Percentiles rank a stretch among this genome's conserved stretches.
phyloP scores from a whole-genome alignment of 2,113 vertebrate genomes.

The Prolemur simus region DNA sequence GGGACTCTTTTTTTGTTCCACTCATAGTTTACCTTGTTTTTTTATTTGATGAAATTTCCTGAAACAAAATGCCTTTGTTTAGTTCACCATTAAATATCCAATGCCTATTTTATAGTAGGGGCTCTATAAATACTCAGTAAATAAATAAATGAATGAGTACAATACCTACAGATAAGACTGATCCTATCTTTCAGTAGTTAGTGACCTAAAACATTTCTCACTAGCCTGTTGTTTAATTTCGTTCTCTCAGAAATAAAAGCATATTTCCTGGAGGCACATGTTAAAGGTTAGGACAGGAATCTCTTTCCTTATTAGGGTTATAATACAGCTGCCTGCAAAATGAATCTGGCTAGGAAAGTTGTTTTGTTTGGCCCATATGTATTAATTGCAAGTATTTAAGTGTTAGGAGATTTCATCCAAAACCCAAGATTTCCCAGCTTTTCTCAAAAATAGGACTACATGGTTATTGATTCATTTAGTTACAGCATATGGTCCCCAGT shows the following conservation, averaged over 20 bases:
- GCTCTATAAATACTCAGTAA: neutral
- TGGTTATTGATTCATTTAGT: neutral
- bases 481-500: neutral
- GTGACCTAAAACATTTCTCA: neutral
- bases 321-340: neutral
- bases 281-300: neutral
- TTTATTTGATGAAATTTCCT: neutral
- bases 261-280: neutral
- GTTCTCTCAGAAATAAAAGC: neutral
- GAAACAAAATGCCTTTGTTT: neutral
- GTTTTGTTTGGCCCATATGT: neutral
- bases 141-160: neutral
- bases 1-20: neutral
- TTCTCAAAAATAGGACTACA: neutral
- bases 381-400: neutral
- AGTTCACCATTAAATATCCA: neutral
- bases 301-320: neutral
- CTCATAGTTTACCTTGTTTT: neutral
- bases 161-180: neutral
- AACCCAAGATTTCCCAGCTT: neutral
- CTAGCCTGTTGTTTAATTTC: neutral
- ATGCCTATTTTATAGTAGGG: neutral
- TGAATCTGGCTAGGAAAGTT: neutral
- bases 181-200: neutral
- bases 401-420: neutral